phyloP scores from a whole-genome alignment of 2,888 invertebrate species.

The Hyposoter dolosus region DNA sequence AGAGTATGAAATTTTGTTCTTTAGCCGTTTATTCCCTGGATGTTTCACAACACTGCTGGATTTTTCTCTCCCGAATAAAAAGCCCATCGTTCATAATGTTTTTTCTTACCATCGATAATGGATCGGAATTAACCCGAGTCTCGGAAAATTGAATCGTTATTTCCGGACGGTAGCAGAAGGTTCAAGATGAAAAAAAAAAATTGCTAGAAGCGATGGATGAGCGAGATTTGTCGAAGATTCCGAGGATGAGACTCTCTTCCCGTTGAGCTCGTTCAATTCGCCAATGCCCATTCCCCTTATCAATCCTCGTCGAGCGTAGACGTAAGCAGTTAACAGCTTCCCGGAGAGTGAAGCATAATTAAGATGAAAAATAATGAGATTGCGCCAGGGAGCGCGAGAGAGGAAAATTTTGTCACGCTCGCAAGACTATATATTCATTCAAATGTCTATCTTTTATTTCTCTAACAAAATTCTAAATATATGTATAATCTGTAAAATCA shows the following conservation, averaged over 20 bases:
- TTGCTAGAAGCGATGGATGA: constrained; percentile 31
- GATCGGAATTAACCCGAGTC: constrained; percentile 54
- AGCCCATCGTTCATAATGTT: constrained; percentile 40
- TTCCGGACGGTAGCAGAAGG: constrained; percentile 45
- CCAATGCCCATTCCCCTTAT: constrained; percentile 9
- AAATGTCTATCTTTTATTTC: background rate
- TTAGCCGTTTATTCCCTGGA: constrained; percentile 23
- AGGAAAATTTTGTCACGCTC: constrained; percentile 70
- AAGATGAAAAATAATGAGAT: constrained; percentile 70
- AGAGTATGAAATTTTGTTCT: constrained; percentile 20
- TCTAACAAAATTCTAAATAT: constrained; percentile 22
- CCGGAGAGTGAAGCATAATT: constrained; percentile 58
- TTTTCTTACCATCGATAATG: constrained; percentile 41
- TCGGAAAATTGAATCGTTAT: constrained; percentile 63
- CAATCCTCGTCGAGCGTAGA: constrained; percentile 2
- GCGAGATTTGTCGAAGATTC: constrained; percentile 55
- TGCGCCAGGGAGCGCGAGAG: constrained; percentile 53
- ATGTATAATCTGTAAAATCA: background rate
- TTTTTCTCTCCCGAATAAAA: constrained; percentile 5
- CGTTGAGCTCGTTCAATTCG: constrained; percentile 21
- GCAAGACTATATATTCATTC: background rate
- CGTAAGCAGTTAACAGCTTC: constrained; percentile 54
- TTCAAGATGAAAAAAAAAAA: constrained; percentile 19
- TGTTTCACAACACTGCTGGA: constrained; percentile 13
- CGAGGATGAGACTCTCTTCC: constrained; percentile 35